Conservation (phyloP, 1,140 invertebrate species). For the Drosophila varians region DNA sequence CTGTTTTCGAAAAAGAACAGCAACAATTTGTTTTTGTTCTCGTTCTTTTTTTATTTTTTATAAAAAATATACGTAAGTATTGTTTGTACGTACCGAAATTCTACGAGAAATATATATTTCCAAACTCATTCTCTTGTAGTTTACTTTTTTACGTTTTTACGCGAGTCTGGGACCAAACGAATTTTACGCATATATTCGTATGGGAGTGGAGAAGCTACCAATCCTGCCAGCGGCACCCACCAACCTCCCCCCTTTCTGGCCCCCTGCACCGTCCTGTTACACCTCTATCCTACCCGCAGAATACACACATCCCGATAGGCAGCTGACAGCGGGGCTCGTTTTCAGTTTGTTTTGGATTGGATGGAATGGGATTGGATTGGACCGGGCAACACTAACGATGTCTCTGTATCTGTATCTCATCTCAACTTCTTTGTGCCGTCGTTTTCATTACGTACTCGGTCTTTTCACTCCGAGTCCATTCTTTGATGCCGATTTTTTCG, state of each 20-base stretch:
- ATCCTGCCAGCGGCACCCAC: neutral
- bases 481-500: constrained; percentile 52
- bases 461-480: constrained; percentile 38
- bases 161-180: constrained; percentile 49
- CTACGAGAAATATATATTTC: constrained; percentile 9
- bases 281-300: no score
- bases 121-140: constrained; percentile 30
- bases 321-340: constrained; percentile 34
- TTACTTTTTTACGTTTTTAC: constrained; percentile 71
- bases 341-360: constrained; percentile 38
- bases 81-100: neutral
- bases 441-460: constrained; percentile 36
- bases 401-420: constrained; percentile 8
- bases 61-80: neutral
- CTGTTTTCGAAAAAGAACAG: constrained; percentile 12
- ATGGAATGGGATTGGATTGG: constrained; percentile 14
- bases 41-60: neutral
- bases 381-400: constrained; percentile 46
- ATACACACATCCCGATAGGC: constrained; percentile 51
- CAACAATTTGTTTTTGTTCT: constrained; percentile 13
- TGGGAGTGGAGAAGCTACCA: constrained; percentile 16
- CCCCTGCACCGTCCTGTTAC: neutral
- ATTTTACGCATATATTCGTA: constrained; percentile 56
- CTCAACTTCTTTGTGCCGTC: constrained; percentile 17
- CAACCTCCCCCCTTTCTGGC: neutral